Base-by-base conservation (phyloP, 1,140 invertebrate genomes). In the Pseudomyrmex cubaensis region DNA sequence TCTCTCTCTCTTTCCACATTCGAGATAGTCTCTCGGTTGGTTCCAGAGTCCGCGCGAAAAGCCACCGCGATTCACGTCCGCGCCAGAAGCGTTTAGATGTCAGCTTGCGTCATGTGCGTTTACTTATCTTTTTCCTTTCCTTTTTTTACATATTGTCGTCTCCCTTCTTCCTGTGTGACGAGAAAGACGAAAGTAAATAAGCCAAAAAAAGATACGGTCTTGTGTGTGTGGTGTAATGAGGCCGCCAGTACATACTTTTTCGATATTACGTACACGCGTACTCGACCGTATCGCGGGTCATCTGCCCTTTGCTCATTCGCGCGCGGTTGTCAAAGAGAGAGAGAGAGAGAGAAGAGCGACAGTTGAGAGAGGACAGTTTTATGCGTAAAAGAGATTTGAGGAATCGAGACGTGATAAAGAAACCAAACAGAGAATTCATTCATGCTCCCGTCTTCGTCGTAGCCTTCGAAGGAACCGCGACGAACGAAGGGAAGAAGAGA, bases 401-500 rank as follows among this genome's bases (percentile, higher is more conserved):
- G 87, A 90, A 91, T 89, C 82, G 35, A 57, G 64, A 86, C 83
- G 91, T 69, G 92, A 91, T 91, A 91, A 86, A 69, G 17, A 15
- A 50, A n/a, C 20, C 67, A 85, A 62, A 93, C 92, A 93, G 91
- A 90, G 92, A 90, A 90, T 90, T 93, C 93, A 93, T 94, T 94
- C 91, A 93, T 92, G 90, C 80, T 89, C 46, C 86, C 90, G 86
- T 82, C 87, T 13, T 25, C 44, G 73, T 70, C 76, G 48, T 85
- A 25, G 35, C 13, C 35, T 35, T 35, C 62, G 48, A 52, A 69
- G 44, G 12, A 10, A 22, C n/a, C 13, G 20, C n/a, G 15, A 8
- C 13, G 4, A 59, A 1, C 8, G 17, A 25, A 61, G 9, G 8
- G 62, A 54, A 13, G 25, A 69, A 73, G 48, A 44, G 1, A 17